A percentile compares a stretch with the other conserved stretches of the same genome.
phyloP scores from a whole-genome alignment of 2,113 vertebrate species.

The Colistium nudipinnis region DNA sequence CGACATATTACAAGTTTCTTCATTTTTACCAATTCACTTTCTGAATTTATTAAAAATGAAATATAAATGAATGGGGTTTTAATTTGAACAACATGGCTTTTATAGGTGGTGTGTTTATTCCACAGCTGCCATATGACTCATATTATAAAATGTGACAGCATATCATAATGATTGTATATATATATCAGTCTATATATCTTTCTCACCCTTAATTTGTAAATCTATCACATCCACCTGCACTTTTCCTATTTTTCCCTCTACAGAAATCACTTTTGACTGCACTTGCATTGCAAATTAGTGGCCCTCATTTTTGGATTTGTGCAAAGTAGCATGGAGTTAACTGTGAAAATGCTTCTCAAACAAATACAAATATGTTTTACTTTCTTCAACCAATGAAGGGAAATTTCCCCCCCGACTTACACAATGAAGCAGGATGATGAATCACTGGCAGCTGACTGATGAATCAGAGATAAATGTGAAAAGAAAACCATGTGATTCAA shows the following conservation, averaged over 20 bases:
- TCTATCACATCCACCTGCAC: slow-evolving; percentile 2
- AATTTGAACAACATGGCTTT: not conserved
- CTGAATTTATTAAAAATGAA: slow-evolving; percentile 1
- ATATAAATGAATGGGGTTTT: slow-evolving; percentile 20
- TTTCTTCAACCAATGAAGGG: slow-evolving; percentile 26
- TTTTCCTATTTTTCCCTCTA: slow-evolving; percentile 16
- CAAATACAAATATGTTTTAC: slow-evolving; percentile 28
- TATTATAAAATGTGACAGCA: slow-evolving; percentile 21
- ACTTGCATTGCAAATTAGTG: slow-evolving; percentile 1
- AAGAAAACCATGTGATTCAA: slow-evolving; percentile 16
- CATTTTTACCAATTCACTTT: slow-evolving; percentile 12
- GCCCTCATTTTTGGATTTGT: slow-evolving; percentile 10
- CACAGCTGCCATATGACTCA: slow-evolving; percentile 28
- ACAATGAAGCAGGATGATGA: slow-evolving; percentile 17
- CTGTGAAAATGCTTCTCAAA: slow-evolving; percentile 3
- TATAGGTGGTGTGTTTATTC: slow-evolving; percentile 3
- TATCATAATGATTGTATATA: not conserved
- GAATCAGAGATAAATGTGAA: slow-evolving; percentile 38
- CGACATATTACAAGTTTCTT: slow-evolving; percentile 10
- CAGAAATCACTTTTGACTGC: slow-evolving; percentile 9
- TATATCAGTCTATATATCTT: not conserved
- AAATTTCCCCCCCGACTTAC: slow-evolving; percentile 21
- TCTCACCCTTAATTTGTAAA: not conserved
- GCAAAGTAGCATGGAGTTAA: not conserved
- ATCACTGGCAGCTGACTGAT: slow-evolving; percentile 30